Percentiles rank a stretch among this genome's conserved stretches.
Conservation (phyloP, 1,140 invertebrate genomes). For the Linepithema humile region DNA sequence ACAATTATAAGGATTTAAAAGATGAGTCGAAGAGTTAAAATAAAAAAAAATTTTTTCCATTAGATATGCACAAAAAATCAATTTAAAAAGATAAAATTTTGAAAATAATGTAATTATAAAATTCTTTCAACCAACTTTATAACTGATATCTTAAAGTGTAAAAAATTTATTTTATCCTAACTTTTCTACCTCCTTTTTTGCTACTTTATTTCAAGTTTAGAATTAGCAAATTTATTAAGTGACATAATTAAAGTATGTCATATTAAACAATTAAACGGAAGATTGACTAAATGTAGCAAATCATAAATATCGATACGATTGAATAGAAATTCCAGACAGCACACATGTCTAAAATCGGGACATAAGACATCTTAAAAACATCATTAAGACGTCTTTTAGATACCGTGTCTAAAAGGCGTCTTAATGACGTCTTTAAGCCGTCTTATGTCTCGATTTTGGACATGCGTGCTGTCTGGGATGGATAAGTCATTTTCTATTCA, state of each 20-base stretch:
- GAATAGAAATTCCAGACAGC: not conserved
- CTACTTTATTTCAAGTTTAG: not conserved
- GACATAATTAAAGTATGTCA: not conserved
- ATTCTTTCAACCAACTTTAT: not conserved
- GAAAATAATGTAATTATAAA: not conserved
- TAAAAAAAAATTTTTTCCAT: not conserved
- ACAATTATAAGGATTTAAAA: conserved; percentile 25
- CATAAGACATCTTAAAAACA: no score
- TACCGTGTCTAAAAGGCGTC: no score
- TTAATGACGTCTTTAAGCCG: no score
- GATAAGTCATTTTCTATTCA: not conserved
- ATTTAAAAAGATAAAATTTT: not conserved
- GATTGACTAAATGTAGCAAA: not conserved
- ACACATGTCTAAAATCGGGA: no score
- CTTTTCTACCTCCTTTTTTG: not conserved
- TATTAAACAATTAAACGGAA: not conserved
- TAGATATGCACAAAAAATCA: not conserved
- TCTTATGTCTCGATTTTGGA: no score
- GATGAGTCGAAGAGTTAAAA: not conserved
- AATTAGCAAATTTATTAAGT: not conserved
- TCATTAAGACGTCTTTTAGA: no score
- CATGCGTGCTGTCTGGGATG: no score
- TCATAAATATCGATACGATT: not conserved
- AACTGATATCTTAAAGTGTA: not conserved
- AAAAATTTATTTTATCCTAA: not conserved